These are phyloP conservation scores for Polia nebulosa DNA, from an alignment of 2,888 invertebrate species.

Conservation along the genomic window DNA sequence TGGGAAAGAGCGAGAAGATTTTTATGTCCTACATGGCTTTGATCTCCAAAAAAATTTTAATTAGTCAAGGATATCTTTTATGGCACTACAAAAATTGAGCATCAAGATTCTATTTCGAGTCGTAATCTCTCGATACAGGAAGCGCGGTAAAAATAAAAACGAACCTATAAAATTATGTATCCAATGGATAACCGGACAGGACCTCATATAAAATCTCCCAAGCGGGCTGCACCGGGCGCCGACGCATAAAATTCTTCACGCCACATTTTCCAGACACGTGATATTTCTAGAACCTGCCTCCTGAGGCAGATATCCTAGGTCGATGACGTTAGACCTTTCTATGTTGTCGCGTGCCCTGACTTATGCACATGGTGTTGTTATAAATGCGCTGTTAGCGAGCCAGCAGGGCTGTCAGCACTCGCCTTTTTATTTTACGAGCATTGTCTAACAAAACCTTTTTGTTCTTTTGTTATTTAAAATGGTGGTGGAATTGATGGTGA, in stretches of 20 bases:
- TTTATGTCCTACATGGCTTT: background rate
- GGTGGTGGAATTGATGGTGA: constrained; percentile 13
- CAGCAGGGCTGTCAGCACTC: constrained; percentile 74
- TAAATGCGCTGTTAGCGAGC: constrained; percentile 69
- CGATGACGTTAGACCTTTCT: constrained; percentile 88
- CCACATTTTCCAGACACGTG: constrained; percentile 60
- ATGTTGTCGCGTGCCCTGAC: constrained; percentile 80
- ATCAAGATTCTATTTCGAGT: constrained; percentile 7
- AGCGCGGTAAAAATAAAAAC: constrained; percentile 28
- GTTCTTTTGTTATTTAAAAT: constrained; percentile 29
- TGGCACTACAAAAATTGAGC: background rate
- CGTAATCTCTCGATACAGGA: constrained; percentile 20
- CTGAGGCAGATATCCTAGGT: constrained; percentile 83
- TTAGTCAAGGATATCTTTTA: no score
- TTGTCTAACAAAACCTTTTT: constrained; percentile 63
- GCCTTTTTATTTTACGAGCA: constrained; percentile 67
- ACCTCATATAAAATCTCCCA: constrained; percentile 54
- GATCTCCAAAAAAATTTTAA: background rate
- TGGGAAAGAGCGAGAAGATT: no score
- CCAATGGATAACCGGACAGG: constrained; percentile 45
- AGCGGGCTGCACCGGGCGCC: constrained; percentile 52
- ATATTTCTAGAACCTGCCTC: constrained; percentile 68
- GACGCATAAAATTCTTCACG: constrained; percentile 57
- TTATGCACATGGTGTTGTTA: constrained; percentile 74
- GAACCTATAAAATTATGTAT: constrained; percentile 23